These are phyloP conservation scores for Uropsilus gracilis DNA, from an alignment of 2,113 vertebrate species.

Conservation along the genomic window DNA sequence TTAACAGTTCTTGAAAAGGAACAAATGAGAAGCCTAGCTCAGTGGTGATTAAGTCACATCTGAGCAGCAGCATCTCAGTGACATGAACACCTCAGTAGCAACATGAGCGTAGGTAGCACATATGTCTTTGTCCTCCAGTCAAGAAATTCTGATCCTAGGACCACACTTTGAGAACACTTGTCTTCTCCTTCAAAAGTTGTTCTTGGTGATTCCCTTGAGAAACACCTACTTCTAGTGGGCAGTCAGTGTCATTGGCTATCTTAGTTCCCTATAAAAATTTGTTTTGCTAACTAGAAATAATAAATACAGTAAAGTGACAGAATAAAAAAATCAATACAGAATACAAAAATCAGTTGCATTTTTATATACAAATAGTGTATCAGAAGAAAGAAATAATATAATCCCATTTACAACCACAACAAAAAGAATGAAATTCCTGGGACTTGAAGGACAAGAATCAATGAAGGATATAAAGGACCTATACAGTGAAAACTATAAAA, in stretches of 20 bases:
- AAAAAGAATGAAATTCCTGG: too few relatives aligned
- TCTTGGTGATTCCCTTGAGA: neutral
- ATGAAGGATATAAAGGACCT: too few relatives aligned
- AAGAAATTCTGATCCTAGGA: neutral
- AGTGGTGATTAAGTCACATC: neutral
- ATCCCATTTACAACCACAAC: too few relatives aligned
- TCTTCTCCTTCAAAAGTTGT: neutral
- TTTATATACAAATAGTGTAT: too few relatives aligned
- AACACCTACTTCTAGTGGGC: neutral
- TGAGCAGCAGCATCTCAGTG: neutral
- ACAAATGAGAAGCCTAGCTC: neutral
- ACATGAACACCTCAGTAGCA: neutral
- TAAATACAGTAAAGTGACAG: too few relatives aligned
- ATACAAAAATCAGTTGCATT: too few relatives aligned
- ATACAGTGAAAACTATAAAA: too few relatives aligned
- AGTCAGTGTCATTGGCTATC: neutral
- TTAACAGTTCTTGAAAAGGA: neutral
- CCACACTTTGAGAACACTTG: neutral
- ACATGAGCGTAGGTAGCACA: neutral
- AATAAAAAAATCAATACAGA: too few relatives aligned
- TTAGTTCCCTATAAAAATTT: neutral
- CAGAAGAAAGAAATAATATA: too few relatives aligned
- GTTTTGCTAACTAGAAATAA: neutral
- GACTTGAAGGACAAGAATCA: too few relatives aligned
- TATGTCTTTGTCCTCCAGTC: neutral